A percentile compares a stretch with the other conserved stretches of the same genome.
Evolutionary conservation across 2,113 vertebrate species (phyloP).

Genomic region (Triplophysa siluroides): DNA sequence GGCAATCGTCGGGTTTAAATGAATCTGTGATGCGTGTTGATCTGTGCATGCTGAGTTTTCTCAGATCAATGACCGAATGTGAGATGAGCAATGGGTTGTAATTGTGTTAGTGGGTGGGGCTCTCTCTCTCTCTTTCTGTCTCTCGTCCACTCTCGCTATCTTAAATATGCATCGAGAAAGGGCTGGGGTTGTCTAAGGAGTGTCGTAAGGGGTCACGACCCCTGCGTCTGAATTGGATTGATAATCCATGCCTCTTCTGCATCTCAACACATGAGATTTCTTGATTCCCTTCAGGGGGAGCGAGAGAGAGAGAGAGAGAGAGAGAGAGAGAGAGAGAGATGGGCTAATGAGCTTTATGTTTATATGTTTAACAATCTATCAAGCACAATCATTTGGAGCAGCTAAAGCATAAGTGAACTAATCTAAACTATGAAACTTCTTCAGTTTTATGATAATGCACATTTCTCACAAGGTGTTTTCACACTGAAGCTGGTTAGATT

Average conservation of each 20-base stretch:
- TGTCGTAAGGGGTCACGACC: conserved; percentile 25
- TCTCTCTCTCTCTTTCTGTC: conserved; percentile 13
- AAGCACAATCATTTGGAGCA: conserved; percentile 14
- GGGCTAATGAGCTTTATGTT: conserved; percentile 25
- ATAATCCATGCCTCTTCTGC: conserved; percentile 35
- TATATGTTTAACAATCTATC: conserved; percentile 23
- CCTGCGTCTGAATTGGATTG: conserved; percentile 9
- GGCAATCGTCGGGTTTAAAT: conserved; percentile 49
- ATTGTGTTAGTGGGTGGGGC: conserved; percentile 52
- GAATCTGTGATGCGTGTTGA: conserved; percentile 39
- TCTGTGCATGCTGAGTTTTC: conserved; percentile 17
- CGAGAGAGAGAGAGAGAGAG: conserved; percentile 3
- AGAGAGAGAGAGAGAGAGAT: conserved; percentile 9
- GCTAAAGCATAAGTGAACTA: background rate
- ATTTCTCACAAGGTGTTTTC: too few species aligned
- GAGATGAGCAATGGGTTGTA: conserved; percentile 38
- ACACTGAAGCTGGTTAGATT: too few species aligned
- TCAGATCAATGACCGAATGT: conserved; percentile 32
- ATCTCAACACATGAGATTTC: conserved; percentile 1
- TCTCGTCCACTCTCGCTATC: conserved; percentile 14
- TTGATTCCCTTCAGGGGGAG: background rate
- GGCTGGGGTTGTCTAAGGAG: conserved; percentile 29
- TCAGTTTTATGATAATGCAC: too few species aligned
- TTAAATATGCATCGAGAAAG: conserved; percentile 43
- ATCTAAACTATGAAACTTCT: background rate